phyloP scores from a whole-genome alignment of 23 tunicate genomes.

The Pegea sp. region DNA sequence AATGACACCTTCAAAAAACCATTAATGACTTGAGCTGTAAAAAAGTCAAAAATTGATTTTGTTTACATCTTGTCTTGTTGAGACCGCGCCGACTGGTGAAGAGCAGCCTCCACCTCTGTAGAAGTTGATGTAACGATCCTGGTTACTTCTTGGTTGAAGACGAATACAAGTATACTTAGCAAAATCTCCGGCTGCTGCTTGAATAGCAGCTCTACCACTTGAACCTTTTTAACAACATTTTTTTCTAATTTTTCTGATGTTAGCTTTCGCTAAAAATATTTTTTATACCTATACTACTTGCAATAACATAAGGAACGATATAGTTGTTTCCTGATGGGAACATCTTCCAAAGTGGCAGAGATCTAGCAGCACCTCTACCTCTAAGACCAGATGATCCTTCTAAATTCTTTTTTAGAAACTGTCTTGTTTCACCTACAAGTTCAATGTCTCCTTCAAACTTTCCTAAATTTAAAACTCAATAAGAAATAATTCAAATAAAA shows the following conservation, averaged over 20 bases:
- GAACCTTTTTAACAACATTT: background rate
- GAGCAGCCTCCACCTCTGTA: constrained; percentile 36
- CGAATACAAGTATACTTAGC: background rate
- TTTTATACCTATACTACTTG: constrained; percentile 9
- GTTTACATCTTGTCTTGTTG: too few species aligned
- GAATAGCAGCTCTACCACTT: background rate
- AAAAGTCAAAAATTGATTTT: too few species aligned
- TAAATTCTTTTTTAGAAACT: background rate
- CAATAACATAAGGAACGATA: constrained; percentile 11
- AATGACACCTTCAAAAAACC: too few species aligned
- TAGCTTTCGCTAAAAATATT: background rate
- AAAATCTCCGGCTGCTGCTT: background rate
- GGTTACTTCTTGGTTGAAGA: background rate
- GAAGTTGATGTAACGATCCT: constrained; percentile 10
- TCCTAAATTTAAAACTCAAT: too few species aligned
- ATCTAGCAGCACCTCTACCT: constrained; percentile 5
- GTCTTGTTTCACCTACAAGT: background rate
- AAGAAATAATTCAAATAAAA: too few species aligned
- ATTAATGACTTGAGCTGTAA: too few species aligned
- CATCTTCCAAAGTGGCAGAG: constrained; percentile 9
- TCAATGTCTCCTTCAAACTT: constrained; percentile 8
- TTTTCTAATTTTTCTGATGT: background rate
- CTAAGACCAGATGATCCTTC: background rate
- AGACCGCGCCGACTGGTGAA: too few species aligned
- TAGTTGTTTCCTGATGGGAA: constrained; percentile 5